Evolutionary conservation across 2,888 invertebrate genomes (phyloP).

Genomic region (Desoria tigrina): DNA sequence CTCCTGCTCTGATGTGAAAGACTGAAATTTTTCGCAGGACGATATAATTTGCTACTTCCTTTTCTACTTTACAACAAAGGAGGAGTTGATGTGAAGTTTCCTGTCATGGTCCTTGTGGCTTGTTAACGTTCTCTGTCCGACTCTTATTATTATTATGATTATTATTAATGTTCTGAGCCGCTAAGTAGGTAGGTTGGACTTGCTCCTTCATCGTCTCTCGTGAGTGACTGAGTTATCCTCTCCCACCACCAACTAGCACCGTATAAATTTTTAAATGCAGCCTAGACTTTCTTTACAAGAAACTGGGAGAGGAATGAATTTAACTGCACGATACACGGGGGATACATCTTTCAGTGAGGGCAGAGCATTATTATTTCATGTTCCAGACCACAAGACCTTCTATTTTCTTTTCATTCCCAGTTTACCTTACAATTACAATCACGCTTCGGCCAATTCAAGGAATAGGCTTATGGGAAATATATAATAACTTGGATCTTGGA

Average conservation of each 20-base stretch:
- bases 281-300: not conserved
- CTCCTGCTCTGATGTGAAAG: conserved; percentile 20
- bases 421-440: no score
- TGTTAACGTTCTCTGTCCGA: conserved; percentile 9
- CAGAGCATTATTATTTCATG: no score
- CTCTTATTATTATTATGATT: conserved; percentile 14
- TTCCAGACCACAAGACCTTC: no score
- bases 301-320: not conserved
- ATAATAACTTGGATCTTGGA: no score
- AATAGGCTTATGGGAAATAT: no score
- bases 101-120: conserved; percentile 31
- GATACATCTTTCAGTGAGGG: no score
- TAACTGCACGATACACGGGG: not conserved
- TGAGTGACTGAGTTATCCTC: not conserved
- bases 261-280: conserved; percentile 7
- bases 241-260: not conserved
- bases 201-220: not conserved
- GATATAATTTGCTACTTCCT: conserved; percentile 54
- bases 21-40: conserved; percentile 51
- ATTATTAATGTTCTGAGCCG: conserved; percentile 10
- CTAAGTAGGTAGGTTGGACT: conserved; percentile 16
- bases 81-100: conserved; percentile 51
- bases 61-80: conserved; percentile 47
- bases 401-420: no score
- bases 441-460: no score